Base-by-base conservation (phyloP, 2,797 vertebrate species). In the Hemibagrus guttatus region DNA sequence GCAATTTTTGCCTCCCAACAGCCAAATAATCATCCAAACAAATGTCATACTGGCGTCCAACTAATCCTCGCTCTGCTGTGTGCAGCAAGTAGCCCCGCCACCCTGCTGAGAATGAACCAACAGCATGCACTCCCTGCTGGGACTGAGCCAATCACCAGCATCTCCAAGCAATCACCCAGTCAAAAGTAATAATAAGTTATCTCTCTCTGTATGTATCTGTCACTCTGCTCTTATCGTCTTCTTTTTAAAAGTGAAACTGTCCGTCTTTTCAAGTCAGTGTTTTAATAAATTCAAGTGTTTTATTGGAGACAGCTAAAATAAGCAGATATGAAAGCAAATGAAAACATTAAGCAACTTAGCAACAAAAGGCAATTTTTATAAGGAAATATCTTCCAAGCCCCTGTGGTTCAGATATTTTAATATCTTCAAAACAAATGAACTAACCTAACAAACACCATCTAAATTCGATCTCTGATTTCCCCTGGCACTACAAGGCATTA, bases 401-500 rank as follows among this genome's bases (percentile, higher is more conserved):
- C 80, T 64, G 28, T 52, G 68, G 61, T 3, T n/a, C 75, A 84
- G 88, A 79, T 52, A 61, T 84, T 86, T 63, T 63, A 83, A 84
- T 86, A 85, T 79, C 79, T 85, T 76, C 8, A 83, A 74, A 86
- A 59, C 64, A 87, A 86, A 84, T 87, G 66, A 89, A 87, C 68
- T 61, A 71, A 52, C 56, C 31, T 68, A 89, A 61, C 69, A 63
- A 86, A 89, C 87, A 87, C 11, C 63, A 79, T 68, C 74, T 86
- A 56, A 31, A 90, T 68, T 58, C 61, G n/a, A 69, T 85, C 83
- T 68, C 71, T 68, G 86, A 85, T 85, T 86, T 87, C 86, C 82
- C 71, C 4, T 46, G 66, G 14, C 75, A 87, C 76, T 81, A 84
- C 89, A 83, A 92, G 83, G 87, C 28, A 83, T 88, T 81, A n/a